Base-by-base conservation (phyloP, 2,113 vertebrate species). In the Mesembrinibis cayennensis region DNA sequence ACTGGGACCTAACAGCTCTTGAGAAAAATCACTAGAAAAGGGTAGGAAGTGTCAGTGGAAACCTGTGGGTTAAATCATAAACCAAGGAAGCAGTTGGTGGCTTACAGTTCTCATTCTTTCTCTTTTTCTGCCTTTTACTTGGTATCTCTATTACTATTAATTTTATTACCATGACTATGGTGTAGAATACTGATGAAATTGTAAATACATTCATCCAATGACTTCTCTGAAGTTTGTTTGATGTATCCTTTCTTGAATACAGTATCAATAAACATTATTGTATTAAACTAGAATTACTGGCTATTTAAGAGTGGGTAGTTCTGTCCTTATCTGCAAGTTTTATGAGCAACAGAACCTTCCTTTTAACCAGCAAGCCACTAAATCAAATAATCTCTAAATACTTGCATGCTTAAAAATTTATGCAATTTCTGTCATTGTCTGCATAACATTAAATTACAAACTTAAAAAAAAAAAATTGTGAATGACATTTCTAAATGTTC, bases 211-310 rank as follows among this genome's bases (percentile, higher is more conserved):
- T 82, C 2, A 61, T 56, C 27, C 38, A 62, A 7, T 0, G 2
- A 44, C 13, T 36, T 72, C 38, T 81, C 67, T 74, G 72, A 81
- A 91, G 47, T 55, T 71, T 59, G 6, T 17, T 65, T 65, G 42
- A 11, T 29, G 7, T 69, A 49, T 50, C 13, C 16, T 82, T 71
- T 91, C 9, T 26, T 50, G 32, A 74, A 77, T 30, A 30, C 4
- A 42, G 7, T 42, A 71, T 67, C 26, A 83, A n/a, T 52, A 67
- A 91, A 59, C 0, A 0, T 1, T 34, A 34, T 52, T 47, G 21
- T 42, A 42, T 47, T 67, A 45, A 71, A 67, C 3, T 34, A 61
- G 45, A 83, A 59, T 55, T 87, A 38, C 8, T 34, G 19, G 9
- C 16, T 86, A n/a, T 66, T 91, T 77, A 73, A 53, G 3, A n/a